Percentiles rank a stretch among this genome's conserved stretches.
phyloP scores from a whole-genome alignment of 2,888 invertebrate genomes.

The Torymus texanus region DNA sequence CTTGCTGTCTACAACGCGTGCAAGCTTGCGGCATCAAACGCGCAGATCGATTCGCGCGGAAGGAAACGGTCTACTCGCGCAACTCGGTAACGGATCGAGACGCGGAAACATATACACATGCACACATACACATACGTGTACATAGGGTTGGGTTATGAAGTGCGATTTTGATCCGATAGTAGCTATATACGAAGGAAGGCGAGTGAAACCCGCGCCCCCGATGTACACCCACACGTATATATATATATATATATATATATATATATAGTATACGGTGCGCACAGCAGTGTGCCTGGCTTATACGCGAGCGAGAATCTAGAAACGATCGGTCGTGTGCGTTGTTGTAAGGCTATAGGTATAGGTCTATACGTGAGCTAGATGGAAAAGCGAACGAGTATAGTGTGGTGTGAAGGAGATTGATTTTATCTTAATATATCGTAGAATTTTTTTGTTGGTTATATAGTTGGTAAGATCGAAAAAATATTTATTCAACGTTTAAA shows the following conservation, averaged over 20 bases:
- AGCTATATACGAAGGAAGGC: not conserved
- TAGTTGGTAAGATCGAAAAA: not conserved
- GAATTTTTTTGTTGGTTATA: too few relatives aligned
- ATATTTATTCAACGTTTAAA: not conserved
- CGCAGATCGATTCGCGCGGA: constrained; percentile 35
- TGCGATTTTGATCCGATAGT: constrained; percentile 71
- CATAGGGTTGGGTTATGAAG: constrained; percentile 65
- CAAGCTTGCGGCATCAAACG: too few relatives aligned
- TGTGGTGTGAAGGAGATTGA: not conserved
- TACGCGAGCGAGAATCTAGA: constrained; percentile 28
- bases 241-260: too few relatives aligned
- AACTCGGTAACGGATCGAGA: constrained; percentile 66
- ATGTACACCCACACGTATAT: not conserved
- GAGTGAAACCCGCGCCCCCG: constrained; percentile 25
- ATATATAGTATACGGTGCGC: too few relatives aligned
- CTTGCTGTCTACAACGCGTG: too few relatives aligned
- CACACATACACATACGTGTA: constrained; percentile 43
- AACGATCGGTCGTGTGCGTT: constrained; percentile 22
- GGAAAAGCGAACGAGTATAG: too few relatives aligned
- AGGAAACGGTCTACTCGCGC: constrained; percentile 29
- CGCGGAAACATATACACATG: constrained; percentile 64
- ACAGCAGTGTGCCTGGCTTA: too few relatives aligned
- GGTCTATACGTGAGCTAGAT: too few relatives aligned
- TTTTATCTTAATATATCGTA: constrained; percentile 26
- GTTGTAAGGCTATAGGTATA: too few relatives aligned